These are phyloP conservation scores for Ectropis crepuscularia DNA, from an alignment of 2,888 invertebrate genomes.

Conservation along the genomic window DNA sequence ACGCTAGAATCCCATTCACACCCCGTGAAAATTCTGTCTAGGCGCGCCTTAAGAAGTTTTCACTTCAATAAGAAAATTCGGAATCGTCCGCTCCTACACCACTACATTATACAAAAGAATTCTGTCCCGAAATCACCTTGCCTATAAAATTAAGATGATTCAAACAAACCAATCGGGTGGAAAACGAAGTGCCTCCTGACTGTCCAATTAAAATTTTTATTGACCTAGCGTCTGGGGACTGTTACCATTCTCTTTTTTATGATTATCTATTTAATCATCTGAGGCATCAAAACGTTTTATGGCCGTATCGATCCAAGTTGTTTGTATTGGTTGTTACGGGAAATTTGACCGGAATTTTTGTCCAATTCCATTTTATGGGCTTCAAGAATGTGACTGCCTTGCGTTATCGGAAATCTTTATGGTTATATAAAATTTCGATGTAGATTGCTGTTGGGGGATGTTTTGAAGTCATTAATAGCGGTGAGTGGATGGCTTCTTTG, in stretches of 20 bases:
- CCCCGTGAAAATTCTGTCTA: no score
- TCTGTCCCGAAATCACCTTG: constrained; percentile 40
- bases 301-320: constrained; percentile 34
- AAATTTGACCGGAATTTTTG: constrained; percentile 36
- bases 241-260: constrained; percentile 60
- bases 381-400: constrained; percentile 35
- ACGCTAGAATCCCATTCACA: no score
- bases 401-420: constrained; percentile 27
- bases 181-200: constrained; percentile 52
- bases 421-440: constrained; percentile 25
- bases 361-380: constrained; percentile 36
- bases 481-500: neutral
- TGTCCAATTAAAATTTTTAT: constrained; percentile 59
- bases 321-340: constrained; percentile 38
- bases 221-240: constrained; percentile 40
- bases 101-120: constrained; percentile 37
- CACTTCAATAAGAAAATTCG: neutral
- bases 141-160: constrained; percentile 48
- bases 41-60: no score
- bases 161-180: constrained; percentile 53
- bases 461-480: no score
- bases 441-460: constrained; percentile 11
- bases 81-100: constrained; percentile 15
- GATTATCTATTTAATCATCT: constrained; percentile 66
- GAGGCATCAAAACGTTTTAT: constrained; percentile 58